Conservation (phyloP, 2,113 vertebrate species). For the Hypanus sabinus region DNA sequence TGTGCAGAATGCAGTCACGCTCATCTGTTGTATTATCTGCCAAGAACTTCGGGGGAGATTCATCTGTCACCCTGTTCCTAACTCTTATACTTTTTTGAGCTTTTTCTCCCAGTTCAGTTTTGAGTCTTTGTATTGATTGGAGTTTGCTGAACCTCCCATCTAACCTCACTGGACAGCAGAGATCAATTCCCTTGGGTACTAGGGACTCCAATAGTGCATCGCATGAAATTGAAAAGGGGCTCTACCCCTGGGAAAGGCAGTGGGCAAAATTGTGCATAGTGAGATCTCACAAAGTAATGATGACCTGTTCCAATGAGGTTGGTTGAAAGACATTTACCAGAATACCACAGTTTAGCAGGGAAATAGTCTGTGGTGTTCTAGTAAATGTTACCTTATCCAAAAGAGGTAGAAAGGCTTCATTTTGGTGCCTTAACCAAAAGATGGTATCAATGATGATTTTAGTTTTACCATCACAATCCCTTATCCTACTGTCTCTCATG, state of each 20-base stretch:
- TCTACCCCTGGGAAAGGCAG: background rate
- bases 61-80: background rate
- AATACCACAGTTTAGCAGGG: too few relatives aligned
- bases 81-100: background rate
- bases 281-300: too few relatives aligned
- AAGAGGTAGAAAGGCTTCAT: too few relatives aligned
- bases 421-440: background rate
- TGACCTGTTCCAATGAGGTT: too few relatives aligned
- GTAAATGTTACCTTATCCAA: too few relatives aligned
- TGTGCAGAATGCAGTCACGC: background rate
- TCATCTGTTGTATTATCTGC: background rate
- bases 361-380: too few relatives aligned
- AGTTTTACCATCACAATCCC: too few relatives aligned
- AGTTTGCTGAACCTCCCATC: background rate
- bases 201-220: background rate
- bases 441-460: background rate
- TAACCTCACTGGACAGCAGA: too few relatives aligned
- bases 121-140: background rate
- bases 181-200: too few relatives aligned
- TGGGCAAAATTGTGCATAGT: background rate
- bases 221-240: too few relatives aligned
- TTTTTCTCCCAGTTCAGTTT: background rate
- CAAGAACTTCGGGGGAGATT: background rate
- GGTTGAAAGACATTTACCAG: too few relatives aligned
- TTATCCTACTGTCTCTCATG: too few relatives aligned